phyloP scores from a whole-genome alignment of 2,113 vertebrate species.

The Pollimyrus isidori region DNA sequence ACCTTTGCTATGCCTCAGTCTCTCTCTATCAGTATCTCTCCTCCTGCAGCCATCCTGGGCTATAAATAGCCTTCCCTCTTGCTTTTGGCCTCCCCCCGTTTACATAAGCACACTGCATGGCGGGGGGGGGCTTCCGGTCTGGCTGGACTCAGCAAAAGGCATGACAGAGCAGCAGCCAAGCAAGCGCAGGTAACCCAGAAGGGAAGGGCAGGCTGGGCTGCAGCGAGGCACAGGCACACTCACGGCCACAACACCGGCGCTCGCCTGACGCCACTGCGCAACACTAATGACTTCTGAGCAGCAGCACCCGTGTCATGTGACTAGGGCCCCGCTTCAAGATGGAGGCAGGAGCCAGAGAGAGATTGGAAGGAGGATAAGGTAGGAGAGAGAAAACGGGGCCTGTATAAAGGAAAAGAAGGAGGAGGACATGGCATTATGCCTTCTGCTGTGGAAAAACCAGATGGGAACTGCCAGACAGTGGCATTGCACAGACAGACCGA shows the following conservation, averaged over 20 bases:
- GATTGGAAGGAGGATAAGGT: slow-evolving; percentile 26
- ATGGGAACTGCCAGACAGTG: not conserved
- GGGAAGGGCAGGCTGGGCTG: slow-evolving; percentile 38
- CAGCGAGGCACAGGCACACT: not conserved
- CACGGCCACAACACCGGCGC: not conserved
- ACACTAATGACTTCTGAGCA: slow-evolving; percentile 1
- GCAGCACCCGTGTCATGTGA: slow-evolving; percentile 36
- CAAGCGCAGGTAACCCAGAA: slow-evolving; percentile 27
- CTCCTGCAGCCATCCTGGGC: slow-evolving; percentile 51
- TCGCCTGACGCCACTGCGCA: not conserved
- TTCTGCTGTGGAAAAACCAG: not conserved
- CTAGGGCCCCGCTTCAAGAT: slow-evolving; percentile 32
- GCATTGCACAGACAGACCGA: not conserved
- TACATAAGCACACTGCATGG: slow-evolving; percentile 58
- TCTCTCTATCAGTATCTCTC: slow-evolving; percentile 35
- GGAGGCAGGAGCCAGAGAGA: slow-evolving; percentile 31
- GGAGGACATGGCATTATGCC: not conserved
- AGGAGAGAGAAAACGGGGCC: slow-evolving; percentile 12
- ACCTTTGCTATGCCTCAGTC: slow-evolving; percentile 39
- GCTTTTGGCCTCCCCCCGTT: slow-evolving; percentile 60
- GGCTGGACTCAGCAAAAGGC: slow-evolving; percentile 33
- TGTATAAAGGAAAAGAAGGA: not conserved
- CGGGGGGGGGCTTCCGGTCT: slow-evolving; percentile 55
- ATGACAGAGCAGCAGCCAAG: not conserved
- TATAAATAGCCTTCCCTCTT: slow-evolving; percentile 62